Percentiles rank a stretch among this genome's conserved stretches.
Evolutionary conservation across 2,888 invertebrate species (phyloP).

Genomic region (Acanthopleura granulata): DNA sequence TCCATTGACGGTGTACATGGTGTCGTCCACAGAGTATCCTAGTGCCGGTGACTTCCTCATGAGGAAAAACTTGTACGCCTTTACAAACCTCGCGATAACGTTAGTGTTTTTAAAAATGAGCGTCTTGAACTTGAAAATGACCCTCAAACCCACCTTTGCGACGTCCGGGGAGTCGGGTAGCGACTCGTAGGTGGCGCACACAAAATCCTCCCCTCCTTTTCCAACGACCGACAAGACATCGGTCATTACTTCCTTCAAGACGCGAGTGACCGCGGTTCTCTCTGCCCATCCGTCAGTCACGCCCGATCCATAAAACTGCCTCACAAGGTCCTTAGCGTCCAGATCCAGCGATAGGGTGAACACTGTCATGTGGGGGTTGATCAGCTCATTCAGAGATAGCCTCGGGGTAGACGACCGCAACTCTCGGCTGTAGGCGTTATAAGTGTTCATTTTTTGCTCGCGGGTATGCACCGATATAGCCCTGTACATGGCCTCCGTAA

Average conservation of each 20-base stretch:
- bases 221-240: background rate
- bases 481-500: background rate
- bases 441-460: background rate
- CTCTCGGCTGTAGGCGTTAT: conserved; percentile 1
- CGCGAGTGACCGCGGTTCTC: background rate
- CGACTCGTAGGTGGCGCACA: background rate
- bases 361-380: background rate
- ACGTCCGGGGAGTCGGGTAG: background rate
- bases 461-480: background rate
- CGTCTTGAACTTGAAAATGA: background rate
- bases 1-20: background rate
- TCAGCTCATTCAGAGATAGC: background rate
- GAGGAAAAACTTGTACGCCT: background rate
- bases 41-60: background rate
- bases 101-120: background rate
- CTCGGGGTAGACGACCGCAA: background rate
- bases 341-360: background rate
- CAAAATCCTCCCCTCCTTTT: background rate
- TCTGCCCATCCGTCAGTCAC: background rate
- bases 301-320: background rate
- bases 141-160: background rate
- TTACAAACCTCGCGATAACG: background rate
- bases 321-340: background rate
- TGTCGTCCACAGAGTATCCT: background rate
- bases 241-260: background rate